Percentiles rank a stretch among this genome's conserved stretches.
These are phyloP conservation scores for Megalops atlanticus DNA, from an alignment of 2,113 vertebrate genomes.

Conservation along the genomic window DNA sequence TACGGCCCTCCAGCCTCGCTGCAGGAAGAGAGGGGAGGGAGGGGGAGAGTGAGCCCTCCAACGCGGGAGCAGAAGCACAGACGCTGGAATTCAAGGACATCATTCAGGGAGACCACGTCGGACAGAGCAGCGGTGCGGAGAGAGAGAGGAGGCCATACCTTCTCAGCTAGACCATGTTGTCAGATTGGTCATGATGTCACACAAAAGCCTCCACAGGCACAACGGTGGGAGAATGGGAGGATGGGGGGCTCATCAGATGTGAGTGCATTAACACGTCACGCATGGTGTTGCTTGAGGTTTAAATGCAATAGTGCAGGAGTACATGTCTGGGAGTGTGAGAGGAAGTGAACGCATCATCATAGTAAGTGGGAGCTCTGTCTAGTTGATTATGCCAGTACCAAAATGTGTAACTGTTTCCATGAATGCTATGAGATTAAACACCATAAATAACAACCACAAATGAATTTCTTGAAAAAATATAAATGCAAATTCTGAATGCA, in stretches of 20 bases:
- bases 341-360: not conserved
- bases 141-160: too few relatives aligned
- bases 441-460: not conserved
- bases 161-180: not conserved
- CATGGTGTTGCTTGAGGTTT: not conserved
- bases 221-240: not conserved
- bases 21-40: slow-evolving; percentile 35
- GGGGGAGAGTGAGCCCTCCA: slow-evolving; percentile 5
- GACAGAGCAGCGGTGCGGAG: too few relatives aligned
- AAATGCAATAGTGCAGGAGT: too few relatives aligned
- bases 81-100: too few relatives aligned
- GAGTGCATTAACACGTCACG: not conserved
- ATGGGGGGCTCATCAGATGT: too few relatives aligned
- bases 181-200: not conserved
- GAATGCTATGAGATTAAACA: not conserved
- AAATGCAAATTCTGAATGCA: too few relatives aligned
- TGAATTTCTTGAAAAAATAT: too few relatives aligned
- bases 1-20: slow-evolving; percentile 72
- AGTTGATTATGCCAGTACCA: too few relatives aligned
- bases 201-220: not conserved
- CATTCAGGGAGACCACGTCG: too few relatives aligned
- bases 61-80: too few relatives aligned
- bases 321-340: not conserved
- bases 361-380: too few relatives aligned
- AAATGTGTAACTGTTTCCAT: too few relatives aligned